Evolutionary conservation across 2,797 vertebrate genomes (phyloP).

Genomic region (Acropternis orthonyx): DNA sequence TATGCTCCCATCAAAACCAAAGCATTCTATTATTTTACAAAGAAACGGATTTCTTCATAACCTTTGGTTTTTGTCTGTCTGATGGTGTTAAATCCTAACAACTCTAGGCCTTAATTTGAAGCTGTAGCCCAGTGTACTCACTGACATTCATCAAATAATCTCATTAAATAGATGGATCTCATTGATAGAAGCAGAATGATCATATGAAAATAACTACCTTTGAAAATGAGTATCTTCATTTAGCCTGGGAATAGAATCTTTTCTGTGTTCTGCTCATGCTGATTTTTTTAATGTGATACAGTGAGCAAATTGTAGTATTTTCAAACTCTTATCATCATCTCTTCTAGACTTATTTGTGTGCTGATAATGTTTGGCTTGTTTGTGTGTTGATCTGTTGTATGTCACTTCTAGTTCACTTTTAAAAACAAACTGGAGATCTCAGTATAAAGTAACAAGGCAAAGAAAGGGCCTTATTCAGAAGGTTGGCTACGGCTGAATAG

Average conservation of each 20-base stretch:
- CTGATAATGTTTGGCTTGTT: neutral
- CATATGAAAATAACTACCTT: neutral
- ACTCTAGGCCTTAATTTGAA: neutral
- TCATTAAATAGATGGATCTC: neutral
- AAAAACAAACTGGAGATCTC: neutral
- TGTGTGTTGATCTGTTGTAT: neutral
- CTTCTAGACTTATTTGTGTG: conserved; percentile 16
- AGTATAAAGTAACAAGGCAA: neutral
- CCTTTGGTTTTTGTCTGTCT: neutral
- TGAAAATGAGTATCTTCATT: neutral
- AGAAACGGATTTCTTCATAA: neutral
- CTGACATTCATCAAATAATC: neutral
- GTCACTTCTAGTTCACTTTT: neutral
- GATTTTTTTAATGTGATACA: neutral
- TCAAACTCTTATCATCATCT: neutral
- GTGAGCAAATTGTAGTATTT: neutral
- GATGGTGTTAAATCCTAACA: neutral
- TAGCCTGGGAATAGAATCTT: neutral
- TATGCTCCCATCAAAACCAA: neutral
- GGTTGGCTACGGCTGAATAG: neutral
- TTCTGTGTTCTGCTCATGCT: neutral
- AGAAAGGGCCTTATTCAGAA: neutral
- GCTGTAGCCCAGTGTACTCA: neutral
- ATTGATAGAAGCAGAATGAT: neutral
- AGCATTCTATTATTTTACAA: neutral